Evolutionary conservation across 2,888 invertebrate species (phyloP).

Genomic region (Adelphocoris suturalis): DNA sequence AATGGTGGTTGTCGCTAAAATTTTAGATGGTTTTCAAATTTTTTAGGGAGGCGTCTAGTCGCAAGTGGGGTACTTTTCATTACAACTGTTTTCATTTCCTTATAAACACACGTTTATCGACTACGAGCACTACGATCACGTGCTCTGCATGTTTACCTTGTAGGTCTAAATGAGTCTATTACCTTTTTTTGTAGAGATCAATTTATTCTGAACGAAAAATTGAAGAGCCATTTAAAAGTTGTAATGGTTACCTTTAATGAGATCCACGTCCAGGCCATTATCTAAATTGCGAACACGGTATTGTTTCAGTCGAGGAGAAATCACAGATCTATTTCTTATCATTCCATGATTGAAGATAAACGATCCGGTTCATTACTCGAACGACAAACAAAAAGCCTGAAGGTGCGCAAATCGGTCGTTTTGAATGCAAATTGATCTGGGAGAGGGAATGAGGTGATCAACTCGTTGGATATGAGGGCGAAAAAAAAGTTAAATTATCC

Average conservation of each 20-base stretch:
- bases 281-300: neutral
- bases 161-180: neutral
- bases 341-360: conserved; percentile 27
- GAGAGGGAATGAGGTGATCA: conserved; percentile 16
- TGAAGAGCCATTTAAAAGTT: neutral
- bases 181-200: conserved; percentile 7
- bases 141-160: conserved; percentile 29
- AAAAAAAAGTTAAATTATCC: neutral
- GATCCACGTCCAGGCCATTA: neutral
- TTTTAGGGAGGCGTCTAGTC: too few species aligned
- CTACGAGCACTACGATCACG: neutral
- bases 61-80: too few species aligned
- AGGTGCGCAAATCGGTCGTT: conserved; percentile 33
- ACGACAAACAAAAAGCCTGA: neutral
- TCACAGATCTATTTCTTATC: conserved; percentile 37
- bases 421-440: conserved; percentile 36
- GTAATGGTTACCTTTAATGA: neutral
- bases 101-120: too few species aligned
- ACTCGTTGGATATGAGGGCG: neutral
- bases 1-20: too few species aligned
- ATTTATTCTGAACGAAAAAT: neutral
- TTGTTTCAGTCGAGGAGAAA: conserved; percentile 28
- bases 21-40: too few species aligned
- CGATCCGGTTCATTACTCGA: conserved; percentile 36
- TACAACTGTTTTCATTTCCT: too few species aligned